Evolutionary conservation across 37 sponge, comb jelly and placozoan species (phyloP), one percentile per base, ranked within the genome.

Genomic region (Cliona cf. orientalis): DNA sequence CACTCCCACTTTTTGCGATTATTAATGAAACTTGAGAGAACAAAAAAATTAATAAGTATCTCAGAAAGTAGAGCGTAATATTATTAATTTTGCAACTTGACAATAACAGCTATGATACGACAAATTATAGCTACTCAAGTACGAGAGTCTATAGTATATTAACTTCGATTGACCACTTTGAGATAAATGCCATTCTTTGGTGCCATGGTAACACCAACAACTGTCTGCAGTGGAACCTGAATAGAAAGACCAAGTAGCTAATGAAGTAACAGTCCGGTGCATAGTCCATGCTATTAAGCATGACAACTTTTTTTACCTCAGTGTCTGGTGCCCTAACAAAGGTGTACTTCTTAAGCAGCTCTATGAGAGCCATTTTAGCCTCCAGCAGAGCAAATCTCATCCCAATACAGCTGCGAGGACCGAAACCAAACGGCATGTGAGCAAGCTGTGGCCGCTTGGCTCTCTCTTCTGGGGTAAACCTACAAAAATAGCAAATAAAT

Each of bases 351-450:
- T 70, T 92, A 32, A 92, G 53, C 4, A 87, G 59, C 37, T 59
- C 70, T 2, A 80, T 83, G 37, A 92, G 70, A n/a, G 88, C 79
- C 79, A 90, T 87, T 71, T 87, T 94, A 31, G 85, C 64, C 66
- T 94, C 91, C 69, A 94, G 43, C 45, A 90, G 69, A 49, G 95
- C 91, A 84, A 90, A 90, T 33, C 77, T 86, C 81, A 84, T 88
- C 5, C 95, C 95, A 84, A 90, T 83, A 38, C 95, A 94, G 71
- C 49, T 80, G 0, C 95, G 67, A 32, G 95, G 91, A 25, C 95
- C 95, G 56, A 28, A 65, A 14, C 92, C 88, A 81, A 94, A 94
- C 60, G 95, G 91, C 61, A 90, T 80, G 78, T 81, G 71, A 37
- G 69, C 46, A 40, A 81, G 46, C 40, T 88, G 88, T 60, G 69